Conservation (phyloP, 2,113 vertebrate species). For the Ariopsis seemanni region DNA sequence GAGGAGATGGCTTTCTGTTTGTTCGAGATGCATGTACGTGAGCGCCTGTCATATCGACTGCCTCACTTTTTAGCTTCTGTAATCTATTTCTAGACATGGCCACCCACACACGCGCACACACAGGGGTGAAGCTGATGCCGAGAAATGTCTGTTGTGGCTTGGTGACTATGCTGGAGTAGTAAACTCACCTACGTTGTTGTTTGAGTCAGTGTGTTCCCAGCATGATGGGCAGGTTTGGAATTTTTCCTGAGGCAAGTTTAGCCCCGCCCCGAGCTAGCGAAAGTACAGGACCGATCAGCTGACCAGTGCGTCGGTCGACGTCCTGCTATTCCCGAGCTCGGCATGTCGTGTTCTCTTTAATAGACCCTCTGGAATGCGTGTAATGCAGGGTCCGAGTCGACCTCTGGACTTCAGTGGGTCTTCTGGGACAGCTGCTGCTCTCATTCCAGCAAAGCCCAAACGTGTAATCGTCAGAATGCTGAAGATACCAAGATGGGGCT, state of each 20-base stretch:
- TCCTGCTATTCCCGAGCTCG: not conserved
- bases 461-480: not conserved
- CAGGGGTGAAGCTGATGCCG: too few relatives aligned
- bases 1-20: not conserved
- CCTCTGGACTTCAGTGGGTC: slow-evolving; percentile 1
- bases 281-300: not conserved
- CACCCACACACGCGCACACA: not conserved
- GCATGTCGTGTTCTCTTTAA: not conserved
- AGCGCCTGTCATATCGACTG: not conserved
- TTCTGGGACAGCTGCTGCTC: slow-evolving; percentile 19
- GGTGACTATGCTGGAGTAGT: not conserved
- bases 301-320: not conserved
- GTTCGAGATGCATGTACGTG: not conserved
- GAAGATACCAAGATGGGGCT: not conserved
- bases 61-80: not conserved
- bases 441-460: slow-evolving; percentile 5
- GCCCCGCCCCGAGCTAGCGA: not conserved
- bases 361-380: slow-evolving; percentile 38
- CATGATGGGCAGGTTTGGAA: not conserved
- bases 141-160: too few relatives aligned
- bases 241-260: not conserved
- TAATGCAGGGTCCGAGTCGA: slow-evolving; percentile 46
- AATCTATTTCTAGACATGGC: not conserved
- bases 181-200: too few relatives aligned
- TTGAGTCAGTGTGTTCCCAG: not conserved